Percentiles rank a stretch among this genome's conserved stretches.
phyloP scores from a whole-genome alignment of 2,888 invertebrate genomes.

The Automeris io region DNA sequence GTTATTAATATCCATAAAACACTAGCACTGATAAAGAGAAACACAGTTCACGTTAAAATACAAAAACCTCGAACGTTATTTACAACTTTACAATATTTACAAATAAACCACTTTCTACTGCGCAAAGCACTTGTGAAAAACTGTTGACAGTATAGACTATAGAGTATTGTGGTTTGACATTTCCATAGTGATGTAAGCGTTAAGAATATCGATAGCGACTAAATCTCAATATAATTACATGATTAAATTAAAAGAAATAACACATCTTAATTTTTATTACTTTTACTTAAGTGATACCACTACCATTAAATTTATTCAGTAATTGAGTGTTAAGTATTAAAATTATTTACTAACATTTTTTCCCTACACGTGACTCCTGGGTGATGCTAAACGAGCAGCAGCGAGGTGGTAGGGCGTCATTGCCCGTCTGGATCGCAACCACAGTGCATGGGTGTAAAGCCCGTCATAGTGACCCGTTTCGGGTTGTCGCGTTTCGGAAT shows the following conservation, averaged over 20 bases:
- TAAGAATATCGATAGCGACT: background rate
- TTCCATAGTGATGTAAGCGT: background rate
- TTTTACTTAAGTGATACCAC: too few relatives aligned
- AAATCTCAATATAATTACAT: background rate
- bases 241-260: background rate
- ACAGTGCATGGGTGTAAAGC: too few relatives aligned
- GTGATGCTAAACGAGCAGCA: too few relatives aligned
- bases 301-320: too few relatives aligned
- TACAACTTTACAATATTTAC: slow-evolving; percentile 63
- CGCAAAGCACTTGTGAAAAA: slow-evolving; percentile 36
- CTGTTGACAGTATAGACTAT: slow-evolving; percentile 8
- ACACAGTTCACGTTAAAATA: slow-evolving; percentile 22
- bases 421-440: too few relatives aligned
- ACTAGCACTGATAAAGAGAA: slow-evolving; percentile 33
- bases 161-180: slow-evolving; percentile 1
- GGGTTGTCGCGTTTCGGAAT: too few relatives aligned
- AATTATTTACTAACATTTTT: too few relatives aligned
- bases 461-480: too few relatives aligned
- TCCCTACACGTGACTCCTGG: too few relatives aligned
- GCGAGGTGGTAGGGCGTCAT: too few relatives aligned
- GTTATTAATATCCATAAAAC: slow-evolving; percentile 46
- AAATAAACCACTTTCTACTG: slow-evolving; percentile 58
- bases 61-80: slow-evolving; percentile 38
- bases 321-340: too few relatives aligned
- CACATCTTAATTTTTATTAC: too few relatives aligned